These are phyloP conservation scores for Myotis brandtii DNA, from an alignment of 2,113 vertebrate genomes.

Conservation along the genomic window DNA sequence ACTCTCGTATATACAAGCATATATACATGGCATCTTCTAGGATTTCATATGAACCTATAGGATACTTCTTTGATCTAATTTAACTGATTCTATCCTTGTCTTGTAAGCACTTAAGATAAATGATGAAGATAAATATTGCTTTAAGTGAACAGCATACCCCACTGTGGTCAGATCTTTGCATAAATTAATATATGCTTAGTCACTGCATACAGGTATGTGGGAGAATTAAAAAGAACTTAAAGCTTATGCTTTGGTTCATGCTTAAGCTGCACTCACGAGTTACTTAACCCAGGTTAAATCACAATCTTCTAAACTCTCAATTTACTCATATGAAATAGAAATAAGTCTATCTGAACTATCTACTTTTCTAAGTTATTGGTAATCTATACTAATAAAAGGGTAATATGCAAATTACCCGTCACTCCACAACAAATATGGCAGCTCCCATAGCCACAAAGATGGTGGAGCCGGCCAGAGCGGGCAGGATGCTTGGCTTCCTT, in stretches of 20 bases:
- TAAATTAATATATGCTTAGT: background rate
- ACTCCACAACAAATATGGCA: too few species aligned
- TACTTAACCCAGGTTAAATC: background rate
- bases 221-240: background rate
- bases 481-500: too few species aligned
- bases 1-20: background rate
- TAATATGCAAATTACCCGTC: too few species aligned
- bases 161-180: background rate
- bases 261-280: background rate
- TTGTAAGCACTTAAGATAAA: background rate
- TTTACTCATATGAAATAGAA: slow-evolving; percentile 34
- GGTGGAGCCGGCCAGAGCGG: too few species aligned
- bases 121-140: background rate
- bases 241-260: background rate
- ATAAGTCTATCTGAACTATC: background rate
- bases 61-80: background rate
- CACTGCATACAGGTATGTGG: background rate
- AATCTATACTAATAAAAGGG: background rate
- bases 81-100: background rate
- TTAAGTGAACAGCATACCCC: background rate
- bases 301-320: background rate
- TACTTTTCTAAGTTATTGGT: background rate
- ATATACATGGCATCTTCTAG: background rate
- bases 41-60: background rate
- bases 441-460: too few species aligned